Evolutionary conservation across 2,888 invertebrate genomes (phyloP).

Genomic region (Meganola albula): DNA sequence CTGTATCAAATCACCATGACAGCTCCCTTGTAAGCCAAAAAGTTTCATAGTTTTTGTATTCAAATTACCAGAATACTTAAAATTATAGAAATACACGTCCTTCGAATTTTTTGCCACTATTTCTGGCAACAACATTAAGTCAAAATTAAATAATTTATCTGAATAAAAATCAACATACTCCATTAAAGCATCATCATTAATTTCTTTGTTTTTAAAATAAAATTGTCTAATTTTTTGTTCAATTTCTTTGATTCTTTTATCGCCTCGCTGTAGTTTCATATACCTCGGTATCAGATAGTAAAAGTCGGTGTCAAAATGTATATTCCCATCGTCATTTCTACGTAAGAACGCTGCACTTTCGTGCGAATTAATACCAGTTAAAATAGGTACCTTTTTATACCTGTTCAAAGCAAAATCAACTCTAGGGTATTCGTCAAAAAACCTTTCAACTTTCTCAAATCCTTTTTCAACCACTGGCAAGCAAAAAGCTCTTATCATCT

Average conservation of each 20-base stretch:
- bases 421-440: conserved; percentile 46
- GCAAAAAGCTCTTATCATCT: conserved; percentile 41
- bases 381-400: conserved; percentile 43
- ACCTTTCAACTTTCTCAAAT: conserved; percentile 44
- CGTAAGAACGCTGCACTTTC: conserved; percentile 53
- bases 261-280: conserved; percentile 29
- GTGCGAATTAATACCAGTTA: conserved; percentile 42
- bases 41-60: conserved; percentile 49
- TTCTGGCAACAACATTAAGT: conserved; percentile 42
- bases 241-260: conserved; percentile 26
- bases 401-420: conserved; percentile 35
- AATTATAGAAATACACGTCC: conserved; percentile 43
- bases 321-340: conserved; percentile 35
- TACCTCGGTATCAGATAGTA: conserved; percentile 46
- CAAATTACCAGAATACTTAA: conserved; percentile 51
- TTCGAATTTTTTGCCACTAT: conserved; percentile 31
- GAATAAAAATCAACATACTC: conserved; percentile 47
- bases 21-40: conserved; percentile 47
- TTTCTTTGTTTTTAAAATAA: conserved; percentile 42
- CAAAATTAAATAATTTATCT: conserved; percentile 47
- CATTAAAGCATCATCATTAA: conserved; percentile 27
- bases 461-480: conserved; percentile 52
- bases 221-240: conserved; percentile 35
- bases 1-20: conserved; percentile 59
- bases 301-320: conserved; percentile 43